phyloP scores from a whole-genome alignment of 2,888 invertebrate genomes.

The Schizotus pectinicornis region DNA sequence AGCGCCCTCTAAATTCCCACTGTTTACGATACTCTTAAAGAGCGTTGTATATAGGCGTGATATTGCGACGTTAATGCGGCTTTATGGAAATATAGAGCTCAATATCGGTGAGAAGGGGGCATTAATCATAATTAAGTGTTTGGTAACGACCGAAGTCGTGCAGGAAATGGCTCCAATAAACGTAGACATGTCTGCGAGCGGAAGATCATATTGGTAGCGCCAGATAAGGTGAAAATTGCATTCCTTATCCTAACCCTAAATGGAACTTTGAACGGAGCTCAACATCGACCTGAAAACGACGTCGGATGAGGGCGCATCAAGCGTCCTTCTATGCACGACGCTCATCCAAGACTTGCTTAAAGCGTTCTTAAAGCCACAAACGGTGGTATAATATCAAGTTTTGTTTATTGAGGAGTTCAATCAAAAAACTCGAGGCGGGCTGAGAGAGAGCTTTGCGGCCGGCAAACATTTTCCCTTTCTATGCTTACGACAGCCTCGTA shows the following conservation, averaged over 20 bases:
- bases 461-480: too few species aligned
- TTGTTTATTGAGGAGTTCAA: too few species aligned
- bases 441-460: too few species aligned
- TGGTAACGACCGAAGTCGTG: slow-evolving; percentile 51
- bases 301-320: slow-evolving; percentile 1
- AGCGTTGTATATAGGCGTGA: slow-evolving; percentile 50
- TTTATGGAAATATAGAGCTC: slow-evolving; percentile 66
- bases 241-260: slow-evolving; percentile 49
- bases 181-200: slow-evolving; percentile 52
- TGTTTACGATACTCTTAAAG: slow-evolving; percentile 52
- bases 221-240: slow-evolving; percentile 55
- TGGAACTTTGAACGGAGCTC: slow-evolving; percentile 38
- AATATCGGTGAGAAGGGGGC: slow-evolving; percentile 59
- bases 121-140: slow-evolving; percentile 58
- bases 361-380: too few species aligned
- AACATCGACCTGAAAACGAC: slow-evolving; percentile 14
- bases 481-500: too few species aligned
- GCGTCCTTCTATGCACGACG: slow-evolving; percentile 9
- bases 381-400: too few species aligned
- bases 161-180: slow-evolving; percentile 54
- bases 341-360: too few species aligned
- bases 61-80: slow-evolving; percentile 64
- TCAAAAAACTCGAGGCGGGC: too few species aligned
- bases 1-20: slow-evolving; percentile 45
- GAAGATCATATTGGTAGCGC: slow-evolving; percentile 53